phyloP scores from a whole-genome alignment of 2,888 invertebrate genomes.

The Malthinus seriepunctatus region DNA sequence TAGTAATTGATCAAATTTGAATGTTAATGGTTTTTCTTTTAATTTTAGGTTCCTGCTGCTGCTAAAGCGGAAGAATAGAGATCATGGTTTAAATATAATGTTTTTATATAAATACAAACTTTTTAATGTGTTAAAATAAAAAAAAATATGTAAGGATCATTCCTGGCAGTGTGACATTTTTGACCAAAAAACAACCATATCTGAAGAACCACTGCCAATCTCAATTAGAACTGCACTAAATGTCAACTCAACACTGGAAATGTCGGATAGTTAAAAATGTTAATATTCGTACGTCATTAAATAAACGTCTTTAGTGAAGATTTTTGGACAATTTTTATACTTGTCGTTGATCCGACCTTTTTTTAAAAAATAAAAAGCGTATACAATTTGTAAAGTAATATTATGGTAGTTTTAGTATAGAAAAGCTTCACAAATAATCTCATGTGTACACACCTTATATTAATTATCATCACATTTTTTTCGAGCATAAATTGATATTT shows the following conservation, averaged over 20 bases:
- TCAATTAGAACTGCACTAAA: slow-evolving; percentile 40
- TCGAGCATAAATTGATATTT: slow-evolving; percentile 1
- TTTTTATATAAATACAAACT: slow-evolving; percentile 37
- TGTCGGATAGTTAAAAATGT: slow-evolving; percentile 40
- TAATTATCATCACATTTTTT: slow-evolving; percentile 9
- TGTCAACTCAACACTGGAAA: slow-evolving; percentile 30
- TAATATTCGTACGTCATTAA: slow-evolving; percentile 50
- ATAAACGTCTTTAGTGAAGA: slow-evolving; percentile 50
- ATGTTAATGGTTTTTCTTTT: slow-evolving; percentile 9
- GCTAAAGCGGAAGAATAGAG: slow-evolving; percentile 46
- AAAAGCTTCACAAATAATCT: slow-evolving; percentile 37
- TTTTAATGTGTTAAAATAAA: slow-evolving; percentile 44
- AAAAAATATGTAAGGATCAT: slow-evolving; percentile 46
- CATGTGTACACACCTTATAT: slow-evolving; percentile 30
- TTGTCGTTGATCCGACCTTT: slow-evolving; percentile 51
- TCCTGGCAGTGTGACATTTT: slow-evolving; percentile 51
- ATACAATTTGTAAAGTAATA: slow-evolving; percentile 54
- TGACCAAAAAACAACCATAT: slow-evolving; percentile 46
- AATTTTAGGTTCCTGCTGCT: slow-evolving; percentile 43
- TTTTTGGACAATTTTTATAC: slow-evolving; percentile 52
- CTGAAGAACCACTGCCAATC: slow-evolving; percentile 47
- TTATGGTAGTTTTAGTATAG: slow-evolving; percentile 48
- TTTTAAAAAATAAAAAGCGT: slow-evolving; percentile 41
- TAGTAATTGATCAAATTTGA: too few species aligned
- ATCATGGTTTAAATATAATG: too few species aligned